phyloP scores from a whole-genome alignment of 2,113 vertebrate genomes.

The Micromys minutus region DNA sequence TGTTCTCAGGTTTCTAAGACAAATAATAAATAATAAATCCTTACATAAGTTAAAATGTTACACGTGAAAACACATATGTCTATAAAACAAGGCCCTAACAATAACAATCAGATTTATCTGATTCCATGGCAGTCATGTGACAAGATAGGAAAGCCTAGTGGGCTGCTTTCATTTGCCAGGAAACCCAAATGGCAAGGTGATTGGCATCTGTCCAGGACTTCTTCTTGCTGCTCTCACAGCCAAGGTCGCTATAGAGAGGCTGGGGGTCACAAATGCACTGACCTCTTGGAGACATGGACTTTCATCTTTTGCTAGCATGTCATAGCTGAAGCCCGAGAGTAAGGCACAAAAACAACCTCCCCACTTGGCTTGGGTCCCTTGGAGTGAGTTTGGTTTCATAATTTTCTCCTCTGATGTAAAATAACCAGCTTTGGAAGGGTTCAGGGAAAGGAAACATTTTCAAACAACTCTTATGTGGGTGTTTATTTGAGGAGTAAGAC shows the following conservation, averaged over 20 bases:
- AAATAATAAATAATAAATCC: not conserved
- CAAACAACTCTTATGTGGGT: slow-evolving; percentile 10
- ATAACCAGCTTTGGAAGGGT: slow-evolving; percentile 17
- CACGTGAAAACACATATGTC: not conserved
- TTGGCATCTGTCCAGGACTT: not conserved
- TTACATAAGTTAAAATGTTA: not conserved
- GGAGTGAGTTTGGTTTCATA: not conserved
- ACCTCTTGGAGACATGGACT: not conserved
- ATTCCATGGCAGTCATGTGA: not conserved
- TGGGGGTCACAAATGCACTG: not conserved
- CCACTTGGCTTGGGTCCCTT: slow-evolving; percentile 19
- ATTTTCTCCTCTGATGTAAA: slow-evolving; percentile 48
- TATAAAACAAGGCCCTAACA: not conserved
- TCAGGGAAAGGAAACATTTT: not conserved
- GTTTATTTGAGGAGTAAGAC: not conserved
- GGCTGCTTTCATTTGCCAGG: not conserved
- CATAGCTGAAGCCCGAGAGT: not conserved
- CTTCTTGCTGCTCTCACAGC: not conserved
- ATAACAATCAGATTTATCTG: too few species aligned
- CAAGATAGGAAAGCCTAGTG: not conserved
- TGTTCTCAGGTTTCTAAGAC: not conserved
- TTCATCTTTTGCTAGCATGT: not conserved
- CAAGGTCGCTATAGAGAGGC: too few species aligned
- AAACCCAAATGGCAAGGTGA: not conserved
- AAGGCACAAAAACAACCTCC: not conserved